A percentile compares a stretch with the other conserved stretches of the same genome.
These are phyloP conservation scores for Lepas anatifera DNA, from an alignment of 2,888 invertebrate species.

Conservation along the genomic window DNA sequence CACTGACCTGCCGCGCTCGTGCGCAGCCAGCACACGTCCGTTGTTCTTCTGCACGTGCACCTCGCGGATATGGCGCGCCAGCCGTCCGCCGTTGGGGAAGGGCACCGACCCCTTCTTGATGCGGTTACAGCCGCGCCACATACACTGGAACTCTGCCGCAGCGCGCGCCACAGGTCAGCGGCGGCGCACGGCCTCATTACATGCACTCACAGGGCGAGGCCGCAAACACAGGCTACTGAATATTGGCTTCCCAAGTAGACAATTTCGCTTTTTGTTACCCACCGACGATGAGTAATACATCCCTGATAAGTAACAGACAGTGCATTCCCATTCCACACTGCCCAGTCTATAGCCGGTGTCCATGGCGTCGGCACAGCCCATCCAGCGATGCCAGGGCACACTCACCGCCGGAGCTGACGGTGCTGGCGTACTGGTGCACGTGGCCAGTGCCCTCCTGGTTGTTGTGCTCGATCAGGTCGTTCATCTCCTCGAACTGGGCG, in stretches of 20 bases:
- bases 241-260: too few species aligned
- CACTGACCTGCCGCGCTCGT: slow-evolving; percentile 56
- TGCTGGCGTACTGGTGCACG: slow-evolving; percentile 26
- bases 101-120: slow-evolving; percentile 71
- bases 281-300: too few species aligned
- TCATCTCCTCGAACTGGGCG: slow-evolving; percentile 78
- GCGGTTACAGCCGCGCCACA: slow-evolving; percentile 74
- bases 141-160: slow-evolving; percentile 52
- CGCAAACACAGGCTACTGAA: too few species aligned
- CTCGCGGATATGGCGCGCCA: slow-evolving; percentile 80
- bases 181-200: too few species aligned
- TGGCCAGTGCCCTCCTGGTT: slow-evolving; percentile 55
- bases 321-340: too few species aligned
- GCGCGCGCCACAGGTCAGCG: too few species aligned
- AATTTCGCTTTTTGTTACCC: too few species aligned
- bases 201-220: too few species aligned
- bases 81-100: slow-evolving; percentile 76
- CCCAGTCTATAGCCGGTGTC: too few species aligned
- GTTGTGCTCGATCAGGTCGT: slow-evolving; percentile 81
- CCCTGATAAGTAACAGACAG: too few species aligned
- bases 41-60: slow-evolving; percentile 79
- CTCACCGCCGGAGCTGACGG: not conserved
- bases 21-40: slow-evolving; percentile 53
- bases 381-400: too few species aligned
- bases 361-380: too few species aligned